Conservation (phyloP, 2,888 invertebrate genomes). For the Pycnomerus fuliginosus region DNA sequence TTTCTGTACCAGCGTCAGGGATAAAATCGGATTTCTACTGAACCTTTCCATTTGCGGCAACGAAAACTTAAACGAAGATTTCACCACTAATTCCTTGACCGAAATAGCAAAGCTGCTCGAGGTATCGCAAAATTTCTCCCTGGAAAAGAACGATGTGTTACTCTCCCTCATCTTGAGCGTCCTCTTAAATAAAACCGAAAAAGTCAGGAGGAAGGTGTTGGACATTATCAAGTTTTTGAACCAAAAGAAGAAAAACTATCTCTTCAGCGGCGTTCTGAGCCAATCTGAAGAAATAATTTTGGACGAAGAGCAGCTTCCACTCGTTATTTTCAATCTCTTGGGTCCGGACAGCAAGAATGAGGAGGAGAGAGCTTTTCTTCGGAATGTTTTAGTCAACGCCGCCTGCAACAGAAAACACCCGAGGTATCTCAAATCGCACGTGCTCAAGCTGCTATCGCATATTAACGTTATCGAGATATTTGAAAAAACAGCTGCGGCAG, state of each 20-base stretch:
- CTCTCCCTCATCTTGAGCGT: slow-evolving; percentile 21
- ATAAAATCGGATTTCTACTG: slow-evolving; percentile 30
- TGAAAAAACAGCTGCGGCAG: slow-evolving; percentile 35
- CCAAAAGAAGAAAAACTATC: slow-evolving; percentile 4
- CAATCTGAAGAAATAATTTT: slow-evolving; percentile 59
- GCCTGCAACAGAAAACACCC: slow-evolving; percentile 52
- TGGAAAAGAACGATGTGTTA: slow-evolving; percentile 5
- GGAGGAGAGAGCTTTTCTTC: slow-evolving; percentile 41
- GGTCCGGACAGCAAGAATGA: slow-evolving; percentile 39
- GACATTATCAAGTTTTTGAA: slow-evolving; percentile 15
- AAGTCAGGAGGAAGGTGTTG: slow-evolving; percentile 14
- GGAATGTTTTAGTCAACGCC: slow-evolving; percentile 39
- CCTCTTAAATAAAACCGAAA: slow-evolving; percentile 13
- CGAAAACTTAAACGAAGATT: slow-evolving; percentile 9
- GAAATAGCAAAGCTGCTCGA: slow-evolving; percentile 16
- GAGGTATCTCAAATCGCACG: slow-evolving; percentile 48
- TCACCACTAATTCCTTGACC: slow-evolving; percentile 18
- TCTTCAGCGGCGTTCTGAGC: slow-evolving; percentile 29
- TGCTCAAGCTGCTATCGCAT: slow-evolving; percentile 47
- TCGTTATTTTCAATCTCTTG: slow-evolving; percentile 63
- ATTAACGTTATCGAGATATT: slow-evolving; percentile 39
- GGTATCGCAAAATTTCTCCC: too few species aligned
- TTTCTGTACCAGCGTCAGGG: slow-evolving; percentile 21
- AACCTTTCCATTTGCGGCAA: slow-evolving; percentile 29
- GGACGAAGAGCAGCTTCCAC: slow-evolving; percentile 66